Percentiles rank a stretch among this genome's conserved stretches.
Evolutionary conservation across 2,113 vertebrate genomes (phyloP).

Genomic region (Melanerpes aurifrons): DNA sequence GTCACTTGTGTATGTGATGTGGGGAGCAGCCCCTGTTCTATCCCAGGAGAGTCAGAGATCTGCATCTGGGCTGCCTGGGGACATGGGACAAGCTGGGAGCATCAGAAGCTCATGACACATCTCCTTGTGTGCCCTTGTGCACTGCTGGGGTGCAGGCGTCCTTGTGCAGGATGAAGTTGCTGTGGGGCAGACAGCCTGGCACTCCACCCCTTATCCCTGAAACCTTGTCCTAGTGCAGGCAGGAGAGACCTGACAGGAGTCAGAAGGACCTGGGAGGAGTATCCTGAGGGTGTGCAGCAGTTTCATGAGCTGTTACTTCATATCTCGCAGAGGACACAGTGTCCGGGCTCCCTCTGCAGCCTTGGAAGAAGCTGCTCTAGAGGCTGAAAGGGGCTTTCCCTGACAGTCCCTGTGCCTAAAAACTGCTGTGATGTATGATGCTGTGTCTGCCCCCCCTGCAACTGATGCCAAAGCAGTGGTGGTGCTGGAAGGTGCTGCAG

Average conservation of each 20-base stretch:
- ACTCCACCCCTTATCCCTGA: neutral
- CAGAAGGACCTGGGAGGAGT: neutral
- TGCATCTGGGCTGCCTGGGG: neutral
- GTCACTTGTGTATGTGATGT: neutral
- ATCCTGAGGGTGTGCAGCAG: fast-evolving
- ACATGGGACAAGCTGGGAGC: neutral
- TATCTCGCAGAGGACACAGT: fast-evolving
- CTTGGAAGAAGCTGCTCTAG: neutral
- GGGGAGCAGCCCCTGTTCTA: neutral
- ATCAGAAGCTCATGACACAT: neutral
- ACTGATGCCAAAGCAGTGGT: neutral
- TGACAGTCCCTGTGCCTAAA: neutral
- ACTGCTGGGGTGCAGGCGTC: fast-evolving
- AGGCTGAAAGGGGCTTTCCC: neutral
- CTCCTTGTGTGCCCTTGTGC: neutral
- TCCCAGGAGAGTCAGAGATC: neutral
- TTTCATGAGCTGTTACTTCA: neutral
- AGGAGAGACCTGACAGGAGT: neutral
- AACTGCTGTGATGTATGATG: neutral
- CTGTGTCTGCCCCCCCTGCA: neutral
- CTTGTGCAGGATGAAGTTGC: neutral
- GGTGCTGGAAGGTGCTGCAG: neutral
- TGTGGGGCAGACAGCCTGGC: neutral
- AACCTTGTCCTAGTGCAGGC: neutral
- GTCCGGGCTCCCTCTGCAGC: neutral